Evolutionary conservation across 2,888 invertebrate genomes (phyloP).

Genomic region (Diadromus collaris): DNA sequence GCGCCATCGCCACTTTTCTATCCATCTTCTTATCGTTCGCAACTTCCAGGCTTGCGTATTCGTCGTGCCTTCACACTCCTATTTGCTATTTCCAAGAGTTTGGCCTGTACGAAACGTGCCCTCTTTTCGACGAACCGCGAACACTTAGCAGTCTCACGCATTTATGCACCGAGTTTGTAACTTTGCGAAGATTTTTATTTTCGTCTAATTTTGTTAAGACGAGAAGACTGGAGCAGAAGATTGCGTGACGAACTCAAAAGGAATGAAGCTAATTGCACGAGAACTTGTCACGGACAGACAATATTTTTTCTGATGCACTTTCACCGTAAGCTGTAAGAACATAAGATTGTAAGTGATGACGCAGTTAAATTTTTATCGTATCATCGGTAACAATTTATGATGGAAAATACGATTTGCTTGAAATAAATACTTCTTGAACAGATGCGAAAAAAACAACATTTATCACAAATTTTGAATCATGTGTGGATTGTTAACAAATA

Average conservation of each 20-base stretch:
- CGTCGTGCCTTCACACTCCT: conserved; percentile 51
- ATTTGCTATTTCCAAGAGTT: conserved; percentile 64
- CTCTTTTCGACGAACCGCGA: conserved; percentile 70
- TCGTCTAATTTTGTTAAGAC: neutral
- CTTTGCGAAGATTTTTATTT: neutral
- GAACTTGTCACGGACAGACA: neutral
- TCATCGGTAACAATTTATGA: neutral
- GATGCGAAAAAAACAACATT: neutral
- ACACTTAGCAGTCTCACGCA: conserved; percentile 72
- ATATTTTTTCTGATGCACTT: neutral
- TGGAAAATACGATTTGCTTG: neutral
- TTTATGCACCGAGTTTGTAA: conserved; percentile 58
- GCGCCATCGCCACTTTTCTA: conserved; percentile 59
- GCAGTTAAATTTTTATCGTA: neutral
- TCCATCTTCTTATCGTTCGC: conserved; percentile 33
- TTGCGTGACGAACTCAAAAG: neutral
- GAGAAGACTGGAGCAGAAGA: neutral
- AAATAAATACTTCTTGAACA: neutral
- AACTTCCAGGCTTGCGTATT: conserved; percentile 29
- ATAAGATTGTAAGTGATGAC: neutral
- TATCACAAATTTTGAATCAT: neutral
- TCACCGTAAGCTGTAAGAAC: neutral
- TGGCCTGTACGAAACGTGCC: conserved; percentile 11
- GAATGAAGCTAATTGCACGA: neutral
- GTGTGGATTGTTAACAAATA: neutral